phyloP scores from a whole-genome alignment of 2,113 vertebrate species.

The Misgurnus anguillicaudatus region DNA sequence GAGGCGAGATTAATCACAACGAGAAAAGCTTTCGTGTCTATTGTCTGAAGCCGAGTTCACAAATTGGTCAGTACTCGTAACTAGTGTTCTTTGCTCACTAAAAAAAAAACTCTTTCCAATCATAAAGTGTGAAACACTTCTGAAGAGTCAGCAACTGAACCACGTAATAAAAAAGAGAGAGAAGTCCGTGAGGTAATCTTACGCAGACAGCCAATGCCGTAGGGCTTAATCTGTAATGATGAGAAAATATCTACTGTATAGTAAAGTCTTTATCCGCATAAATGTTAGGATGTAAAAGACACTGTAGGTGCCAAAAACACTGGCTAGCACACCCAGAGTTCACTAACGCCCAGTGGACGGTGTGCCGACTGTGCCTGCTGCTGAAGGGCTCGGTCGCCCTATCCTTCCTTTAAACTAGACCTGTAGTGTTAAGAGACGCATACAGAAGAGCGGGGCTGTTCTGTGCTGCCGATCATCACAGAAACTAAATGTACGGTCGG shows the following conservation, averaged over 20 bases:
- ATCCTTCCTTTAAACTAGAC: constrained; percentile 44
- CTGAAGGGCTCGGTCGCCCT: constrained; percentile 67
- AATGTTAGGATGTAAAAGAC: constrained; percentile 22
- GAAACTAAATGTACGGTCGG: constrained; percentile 76
- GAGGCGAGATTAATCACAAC: constrained; percentile 20
- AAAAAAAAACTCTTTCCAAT: constrained; percentile 43
- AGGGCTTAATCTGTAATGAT: constrained; percentile 61
- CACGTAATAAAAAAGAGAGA: not conserved
- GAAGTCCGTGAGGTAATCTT: not conserved
- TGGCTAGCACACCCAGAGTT: constrained; percentile 75
- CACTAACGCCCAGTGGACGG: constrained; percentile 71
- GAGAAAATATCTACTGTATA: constrained; percentile 42
- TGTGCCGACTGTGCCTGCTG: constrained; percentile 77
- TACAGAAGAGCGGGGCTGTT: constrained; percentile 20
- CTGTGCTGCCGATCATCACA: constrained; percentile 17
- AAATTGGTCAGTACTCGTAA: constrained; percentile 28
- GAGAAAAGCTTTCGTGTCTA: constrained; percentile 31
- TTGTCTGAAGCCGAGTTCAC: constrained; percentile 31
- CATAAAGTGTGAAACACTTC: constrained; percentile 16
- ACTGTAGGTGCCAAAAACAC: constrained; percentile 85
- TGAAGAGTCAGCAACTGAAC: constrained; percentile 20
- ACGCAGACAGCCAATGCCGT: not conserved
- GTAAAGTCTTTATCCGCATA: constrained; percentile 45
- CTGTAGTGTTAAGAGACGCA: constrained; percentile 27
- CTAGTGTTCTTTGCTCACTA: constrained; percentile 35